These are phyloP conservation scores for Silurus glanis DNA, from an alignment of 2,113 vertebrate genomes.

Conservation along the genomic window DNA sequence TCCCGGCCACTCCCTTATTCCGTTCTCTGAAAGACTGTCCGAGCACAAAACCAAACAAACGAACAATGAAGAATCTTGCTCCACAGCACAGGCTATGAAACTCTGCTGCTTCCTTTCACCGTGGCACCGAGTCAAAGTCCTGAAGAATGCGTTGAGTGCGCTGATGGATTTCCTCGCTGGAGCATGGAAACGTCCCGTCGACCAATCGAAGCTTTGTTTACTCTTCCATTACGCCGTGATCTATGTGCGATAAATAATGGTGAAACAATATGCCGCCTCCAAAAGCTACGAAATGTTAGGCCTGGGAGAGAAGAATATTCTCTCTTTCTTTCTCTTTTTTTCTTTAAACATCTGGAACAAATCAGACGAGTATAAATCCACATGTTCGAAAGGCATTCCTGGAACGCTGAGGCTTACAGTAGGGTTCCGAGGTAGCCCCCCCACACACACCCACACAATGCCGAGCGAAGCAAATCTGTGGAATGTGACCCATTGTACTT, in stretches of 20 bases:
- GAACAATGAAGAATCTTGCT: neutral
- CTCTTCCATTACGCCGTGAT: neutral
- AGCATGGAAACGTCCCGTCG: neutral
- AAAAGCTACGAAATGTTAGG: neutral
- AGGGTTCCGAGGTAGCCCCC: conserved; percentile 43
- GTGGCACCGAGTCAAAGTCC: neutral
- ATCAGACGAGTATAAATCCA: conserved; percentile 40
- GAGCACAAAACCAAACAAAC: conserved; percentile 3
- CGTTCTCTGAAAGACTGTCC: neutral
- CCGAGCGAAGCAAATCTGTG: conserved; percentile 8
- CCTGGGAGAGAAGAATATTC: conserved; percentile 25
- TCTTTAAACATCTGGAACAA: conserved; percentile 49
- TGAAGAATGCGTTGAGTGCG: neutral
- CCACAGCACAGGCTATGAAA: neutral
- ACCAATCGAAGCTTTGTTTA: conserved; percentile 13
- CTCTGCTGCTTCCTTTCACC: neutral
- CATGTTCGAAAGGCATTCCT: conserved; percentile 61
- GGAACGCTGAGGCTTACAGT: conserved; percentile 51
- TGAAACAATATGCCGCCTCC: neutral
- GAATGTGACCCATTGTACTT: conserved; percentile 32
- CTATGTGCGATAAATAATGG: neutral
- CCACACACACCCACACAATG: conserved; percentile 21
- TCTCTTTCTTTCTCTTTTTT: conserved; percentile 3
- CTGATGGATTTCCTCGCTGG: neutral
- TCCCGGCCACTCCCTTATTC: neutral